Evolutionary conservation across 2,797 vertebrate species (phyloP), one percentile per base, ranked within the genome.

Genomic region (Peromyscus attwateri): DNA sequence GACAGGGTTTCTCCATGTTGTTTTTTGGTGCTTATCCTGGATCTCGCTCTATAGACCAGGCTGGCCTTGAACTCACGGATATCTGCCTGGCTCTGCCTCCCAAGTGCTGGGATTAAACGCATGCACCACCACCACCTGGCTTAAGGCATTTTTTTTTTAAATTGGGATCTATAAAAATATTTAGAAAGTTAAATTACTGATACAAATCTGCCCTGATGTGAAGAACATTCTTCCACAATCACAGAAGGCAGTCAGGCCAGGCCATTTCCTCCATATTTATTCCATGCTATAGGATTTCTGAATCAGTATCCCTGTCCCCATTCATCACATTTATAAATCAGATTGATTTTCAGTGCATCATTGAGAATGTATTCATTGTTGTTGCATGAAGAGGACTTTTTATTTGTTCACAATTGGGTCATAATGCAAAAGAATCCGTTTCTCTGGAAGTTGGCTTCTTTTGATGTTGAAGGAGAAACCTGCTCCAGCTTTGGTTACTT

Each of bases 401-500:
- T 68, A 64, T 85, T 85, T 87, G 21, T 71, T 87, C 66, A 71
- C 37, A 4, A 99, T 55, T 3, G 99, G 99, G 98, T 99, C 99
- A 0, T 99, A 99, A 98, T 98, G 99, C 71, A 99, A 98, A 12
- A 99, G 87, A 94, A 99, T 99, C 97, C 99, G 94, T 90, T 99
- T 99, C 1, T 99, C 99, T 95, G 98, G 97, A 6, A 99, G 98
- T 1, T 99, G 99, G 66, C 98, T 99, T 93, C 99, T 99, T 98
- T 99, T 99, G 11, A 98, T 90, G 96, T 99, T 99, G 98, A 99
- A 99, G 97, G 95, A 97, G 97, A 98, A 99, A 52, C 99, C 99
- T 0, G 99, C 99, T 76, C 99, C 99, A 0, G 99, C 99, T 6
- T 99, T 99, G n/a, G 99, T 99, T 94, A 99, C 64, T 85, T 85